Conservation (phyloP, 2,113 vertebrate genomes). For the Phrynosoma platyrhinos region DNA sequence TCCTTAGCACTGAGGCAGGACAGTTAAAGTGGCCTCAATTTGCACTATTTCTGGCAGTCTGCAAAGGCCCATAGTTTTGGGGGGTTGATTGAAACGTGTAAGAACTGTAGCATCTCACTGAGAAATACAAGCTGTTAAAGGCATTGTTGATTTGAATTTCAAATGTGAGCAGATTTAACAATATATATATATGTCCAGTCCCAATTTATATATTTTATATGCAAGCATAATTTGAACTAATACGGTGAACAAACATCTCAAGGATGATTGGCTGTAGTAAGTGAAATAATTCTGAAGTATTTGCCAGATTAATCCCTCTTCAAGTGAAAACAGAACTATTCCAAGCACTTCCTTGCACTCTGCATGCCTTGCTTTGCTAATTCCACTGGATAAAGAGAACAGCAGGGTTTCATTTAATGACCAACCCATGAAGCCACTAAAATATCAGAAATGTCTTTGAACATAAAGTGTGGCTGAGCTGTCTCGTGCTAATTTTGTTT, state of each 20-base stretch:
- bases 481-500: neutral
- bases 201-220: neutral
- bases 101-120: slow-evolving; percentile 2
- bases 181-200: neutral
- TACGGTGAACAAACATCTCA: neutral
- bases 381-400: neutral
- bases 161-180: neutral
- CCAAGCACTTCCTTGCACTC: neutral
- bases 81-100: too few species aligned
- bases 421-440: neutral
- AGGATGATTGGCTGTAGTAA: neutral
- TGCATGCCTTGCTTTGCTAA: neutral
- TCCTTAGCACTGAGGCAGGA: too few species aligned
- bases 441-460: neutral
- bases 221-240: neutral
- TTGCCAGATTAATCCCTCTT: neutral
- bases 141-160: neutral
- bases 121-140: slow-evolving; percentile 1
- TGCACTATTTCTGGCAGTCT: too few species aligned
- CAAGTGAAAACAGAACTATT: accelerated
- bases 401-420: neutral
- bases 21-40: too few species aligned
- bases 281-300: slow-evolving; percentile 1
- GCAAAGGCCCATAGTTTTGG: too few species aligned
- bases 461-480: neutral